These are phyloP conservation scores for Drosophila biarmipes DNA, from an alignment of 1,140 invertebrate genomes.

Conservation along the genomic window DNA sequence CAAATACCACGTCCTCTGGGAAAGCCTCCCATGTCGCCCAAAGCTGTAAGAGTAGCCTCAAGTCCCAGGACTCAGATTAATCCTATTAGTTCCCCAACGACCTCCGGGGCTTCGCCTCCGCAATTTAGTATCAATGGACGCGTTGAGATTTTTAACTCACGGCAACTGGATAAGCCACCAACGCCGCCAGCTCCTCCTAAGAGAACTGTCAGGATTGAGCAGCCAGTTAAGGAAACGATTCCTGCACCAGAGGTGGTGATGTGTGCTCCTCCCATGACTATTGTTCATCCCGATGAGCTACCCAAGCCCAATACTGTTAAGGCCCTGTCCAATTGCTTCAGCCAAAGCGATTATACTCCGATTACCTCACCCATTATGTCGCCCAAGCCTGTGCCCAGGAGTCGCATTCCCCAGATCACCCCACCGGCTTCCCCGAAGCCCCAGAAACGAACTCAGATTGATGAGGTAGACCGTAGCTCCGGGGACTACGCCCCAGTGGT, in stretches of 20 bases:
- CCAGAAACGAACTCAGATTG: slow-evolving; percentile 25
- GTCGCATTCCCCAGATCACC: slow-evolving; percentile 77
- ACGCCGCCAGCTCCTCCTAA: slow-evolving; percentile 64
- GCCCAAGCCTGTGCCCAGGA: slow-evolving; percentile 69
- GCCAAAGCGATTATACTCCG: slow-evolving; percentile 12
- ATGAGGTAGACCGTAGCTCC: slow-evolving; percentile 60
- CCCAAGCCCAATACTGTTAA: slow-evolving; percentile 81
- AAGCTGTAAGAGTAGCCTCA: slow-evolving; percentile 44
- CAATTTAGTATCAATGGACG: slow-evolving; percentile 79
- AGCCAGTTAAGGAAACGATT: slow-evolving; percentile 1
- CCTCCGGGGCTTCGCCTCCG: slow-evolving; percentile 31
- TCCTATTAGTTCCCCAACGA: slow-evolving; percentile 18
- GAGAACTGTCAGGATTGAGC: slow-evolving; percentile 38
- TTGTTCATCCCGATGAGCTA: slow-evolving; percentile 73
- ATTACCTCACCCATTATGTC: slow-evolving; percentile 19
- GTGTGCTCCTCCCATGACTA: slow-evolving; percentile 76
- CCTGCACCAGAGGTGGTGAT: slow-evolving; percentile 64
- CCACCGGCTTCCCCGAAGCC: slow-evolving; percentile 70
- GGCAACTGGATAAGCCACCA: slow-evolving; percentile 54
- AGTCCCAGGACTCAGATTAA: slow-evolving; percentile 15
- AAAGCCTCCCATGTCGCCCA: slow-evolving; percentile 82
- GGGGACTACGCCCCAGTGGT: slow-evolving; percentile 66
- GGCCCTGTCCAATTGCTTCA: slow-evolving; percentile 74
- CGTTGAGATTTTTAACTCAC: slow-evolving; percentile 81
- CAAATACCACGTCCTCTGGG: slow-evolving; percentile 74